Evolutionary conservation across 2,113 vertebrate species (phyloP).

Genomic region (Numida meleagris): DNA sequence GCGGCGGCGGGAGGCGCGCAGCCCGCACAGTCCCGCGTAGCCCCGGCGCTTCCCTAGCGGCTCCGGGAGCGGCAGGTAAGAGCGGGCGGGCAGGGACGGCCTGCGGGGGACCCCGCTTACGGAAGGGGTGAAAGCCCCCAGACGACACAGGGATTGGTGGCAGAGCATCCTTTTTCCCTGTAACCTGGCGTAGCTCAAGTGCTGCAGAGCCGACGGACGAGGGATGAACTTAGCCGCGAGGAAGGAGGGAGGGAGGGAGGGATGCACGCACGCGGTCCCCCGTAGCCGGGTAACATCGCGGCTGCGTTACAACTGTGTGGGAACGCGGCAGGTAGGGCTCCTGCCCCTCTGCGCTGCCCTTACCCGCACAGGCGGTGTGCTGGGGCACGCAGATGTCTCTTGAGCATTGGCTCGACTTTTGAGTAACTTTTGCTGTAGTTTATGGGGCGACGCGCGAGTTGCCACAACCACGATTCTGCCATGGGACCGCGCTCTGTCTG

Average conservation of each 20-base stretch:
- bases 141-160: too few relatives aligned
- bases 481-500: not conserved
- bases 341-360: not conserved
- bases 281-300: constrained; percentile 35
- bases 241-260: not conserved
- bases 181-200: too few relatives aligned
- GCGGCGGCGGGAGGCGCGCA: not conserved
- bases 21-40: not conserved
- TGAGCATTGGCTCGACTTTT: not conserved
- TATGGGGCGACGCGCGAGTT: not conserved
- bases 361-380: not conserved
- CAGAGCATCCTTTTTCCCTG: too few relatives aligned
- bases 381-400: not conserved
- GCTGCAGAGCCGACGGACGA: not conserved
- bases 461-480: not conserved
- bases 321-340: constrained; percentile 29
- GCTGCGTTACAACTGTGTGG: constrained; percentile 21
- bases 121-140: not conserved
- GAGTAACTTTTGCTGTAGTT: not conserved
- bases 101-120: not conserved
- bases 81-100: constrained; percentile 33
- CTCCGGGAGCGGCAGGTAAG: constrained; percentile 52
- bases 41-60: not conserved
- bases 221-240: constrained; percentile 12
- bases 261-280: constrained; percentile 20